Base-by-base conservation (phyloP, 2,797 vertebrate genomes). In the Molossus alvarezi region DNA sequence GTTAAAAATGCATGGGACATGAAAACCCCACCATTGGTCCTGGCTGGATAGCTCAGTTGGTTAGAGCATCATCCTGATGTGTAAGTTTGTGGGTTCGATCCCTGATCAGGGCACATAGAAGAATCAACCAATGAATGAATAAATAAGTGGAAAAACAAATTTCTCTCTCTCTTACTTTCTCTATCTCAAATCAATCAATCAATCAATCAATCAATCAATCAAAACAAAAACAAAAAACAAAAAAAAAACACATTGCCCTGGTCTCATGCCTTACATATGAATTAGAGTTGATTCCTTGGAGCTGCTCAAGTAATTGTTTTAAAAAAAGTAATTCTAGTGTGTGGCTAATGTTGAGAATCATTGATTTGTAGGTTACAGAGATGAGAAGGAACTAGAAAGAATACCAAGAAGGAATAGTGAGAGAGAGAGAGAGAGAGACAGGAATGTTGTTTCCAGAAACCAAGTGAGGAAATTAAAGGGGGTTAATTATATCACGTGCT, bases 321-420 rank as follows among this genome's bases (percentile, higher is more conserved):
- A 57, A 62, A 82, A 45, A 64, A 64, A 64, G 25, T 64, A 64
- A 91, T 71, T 86, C 12, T 62, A 60, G 4, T 90, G 21, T 51
- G 64, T 77, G 73, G 17, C 4, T 33, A 82, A 15, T 91, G 71
- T 37, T 64, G 76, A 81, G 45, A 90, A 90, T 72, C 21, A 90
- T 92, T 62, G 18, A 80, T 33, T 57, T 51, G n/a, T 71, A 73
- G 18, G 4, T 81, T 77, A 57, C 5, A 81, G 33, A n/a, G 1
- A 45, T 62, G 27, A 27, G 9, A 67, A 57, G 15, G 58, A 85
- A 86, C 17, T 9, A 67, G 25, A 79, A 93, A 82, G 29, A 92
- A 76, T 15, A 77, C 13, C 27, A 10, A 45, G 18, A 86, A 29
- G 20, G 15, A 75, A 91, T 48, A 81, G 21, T 37, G 15, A 48